Percentiles rank a stretch among this genome's conserved stretches.
These are phyloP conservation scores for Colinus virginianus DNA, from an alignment of 2,113 vertebrate species.

Conservation along the genomic window DNA sequence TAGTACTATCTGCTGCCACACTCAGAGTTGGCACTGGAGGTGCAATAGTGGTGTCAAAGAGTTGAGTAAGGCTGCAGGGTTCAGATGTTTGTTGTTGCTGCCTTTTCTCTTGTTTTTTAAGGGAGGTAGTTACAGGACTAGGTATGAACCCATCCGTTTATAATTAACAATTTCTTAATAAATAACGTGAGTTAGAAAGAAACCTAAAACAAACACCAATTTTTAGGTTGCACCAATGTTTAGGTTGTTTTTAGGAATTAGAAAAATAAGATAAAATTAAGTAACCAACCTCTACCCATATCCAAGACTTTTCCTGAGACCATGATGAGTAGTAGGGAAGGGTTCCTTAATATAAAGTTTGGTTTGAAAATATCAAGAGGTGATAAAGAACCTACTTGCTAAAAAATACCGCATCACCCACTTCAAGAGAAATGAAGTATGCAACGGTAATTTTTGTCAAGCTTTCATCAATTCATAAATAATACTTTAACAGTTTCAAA, in stretches of 20 bases:
- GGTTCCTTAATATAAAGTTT: background rate
- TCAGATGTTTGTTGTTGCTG: background rate
- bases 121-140: rapidly evolving
- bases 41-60: rapidly evolving
- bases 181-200: background rate
- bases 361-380: background rate
- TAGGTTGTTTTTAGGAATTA: background rate
- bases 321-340: background rate
- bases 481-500: background rate
- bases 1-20: background rate
- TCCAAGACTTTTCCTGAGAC: background rate
- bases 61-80: background rate
- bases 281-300: background rate
- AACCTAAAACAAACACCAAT: background rate
- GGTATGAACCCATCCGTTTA: background rate
- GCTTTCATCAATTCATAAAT: background rate
- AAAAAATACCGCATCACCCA: background rate
- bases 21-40: background rate
- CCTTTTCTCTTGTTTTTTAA: background rate
- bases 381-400: background rate
- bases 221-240: background rate
- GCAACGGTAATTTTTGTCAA: background rate
- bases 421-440: background rate
- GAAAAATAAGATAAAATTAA: background rate
- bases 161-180: background rate